phyloP scores from a whole-genome alignment of 1,140 invertebrate genomes.

The Diachasmimorpha longicaudata region DNA sequence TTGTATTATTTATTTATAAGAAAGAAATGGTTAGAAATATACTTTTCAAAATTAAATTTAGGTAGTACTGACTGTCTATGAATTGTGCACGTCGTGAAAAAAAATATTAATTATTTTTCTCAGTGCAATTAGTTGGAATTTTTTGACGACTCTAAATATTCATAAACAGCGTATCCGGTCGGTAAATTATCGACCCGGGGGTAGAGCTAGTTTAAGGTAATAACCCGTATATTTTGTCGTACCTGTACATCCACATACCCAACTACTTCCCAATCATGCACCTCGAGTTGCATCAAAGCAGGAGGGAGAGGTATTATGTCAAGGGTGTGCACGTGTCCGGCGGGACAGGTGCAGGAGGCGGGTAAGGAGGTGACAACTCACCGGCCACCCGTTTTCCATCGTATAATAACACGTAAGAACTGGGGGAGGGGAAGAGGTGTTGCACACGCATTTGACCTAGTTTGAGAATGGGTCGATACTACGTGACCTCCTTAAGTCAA shows the following conservation, averaged over 20 bases:
- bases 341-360: not conserved
- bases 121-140: too few relatives aligned
- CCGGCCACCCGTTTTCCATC: not conserved
- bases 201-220: not conserved
- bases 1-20: too few relatives aligned
- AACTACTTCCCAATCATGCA: not conserved
- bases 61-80: too few relatives aligned
- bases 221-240: not conserved
- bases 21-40: too few relatives aligned
- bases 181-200: too few relatives aligned
- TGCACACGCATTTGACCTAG: slow-evolving; percentile 47
- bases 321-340: slow-evolving; percentile 1
- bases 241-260: not conserved
- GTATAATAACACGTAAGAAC: not conserved
- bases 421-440: not conserved
- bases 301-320: not conserved
- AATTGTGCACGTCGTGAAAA: too few relatives aligned
- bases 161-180: too few relatives aligned
- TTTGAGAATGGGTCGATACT: slow-evolving; percentile 54
- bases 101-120: too few relatives aligned
- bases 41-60: too few relatives aligned
- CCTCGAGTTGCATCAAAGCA: not conserved
- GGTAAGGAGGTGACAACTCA: slow-evolving; percentile 1
- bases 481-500: slow-evolving; percentile 49
- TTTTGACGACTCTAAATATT: too few relatives aligned